Evolutionary conservation across 2,113 vertebrate genomes (phyloP).

Genomic region (Cyprinus carpio): DNA sequence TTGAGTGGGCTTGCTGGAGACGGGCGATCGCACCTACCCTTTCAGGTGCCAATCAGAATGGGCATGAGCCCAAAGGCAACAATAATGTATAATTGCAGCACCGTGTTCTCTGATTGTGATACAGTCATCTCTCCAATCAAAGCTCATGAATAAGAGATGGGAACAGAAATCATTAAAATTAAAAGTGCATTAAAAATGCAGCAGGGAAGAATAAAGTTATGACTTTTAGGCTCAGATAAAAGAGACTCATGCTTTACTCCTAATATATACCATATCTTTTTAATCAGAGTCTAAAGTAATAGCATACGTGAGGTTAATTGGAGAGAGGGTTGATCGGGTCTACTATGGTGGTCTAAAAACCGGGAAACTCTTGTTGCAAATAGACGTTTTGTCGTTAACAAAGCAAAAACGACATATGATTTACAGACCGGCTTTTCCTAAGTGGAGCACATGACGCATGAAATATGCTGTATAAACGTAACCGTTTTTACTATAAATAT

Average conservation of each 20-base stretch:
- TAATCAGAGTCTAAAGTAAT: not conserved
- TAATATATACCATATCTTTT: slow-evolving; percentile 15
- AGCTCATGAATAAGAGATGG: slow-evolving; percentile 62
- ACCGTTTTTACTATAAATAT: not conserved
- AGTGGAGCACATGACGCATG: not conserved
- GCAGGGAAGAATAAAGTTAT: slow-evolving; percentile 28
- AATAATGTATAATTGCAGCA: slow-evolving; percentile 51
- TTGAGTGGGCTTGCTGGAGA: not conserved
- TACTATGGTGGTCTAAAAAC: not conserved
- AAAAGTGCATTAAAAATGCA: slow-evolving; percentile 61
- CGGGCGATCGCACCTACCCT: not conserved
- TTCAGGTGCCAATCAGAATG: slow-evolving; percentile 39
- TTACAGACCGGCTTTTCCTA: not conserved
- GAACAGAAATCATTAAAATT: slow-evolving; percentile 57
- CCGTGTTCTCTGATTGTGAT: slow-evolving; percentile 51
- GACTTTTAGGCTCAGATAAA: slow-evolving; percentile 19
- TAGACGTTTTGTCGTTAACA: not conserved
- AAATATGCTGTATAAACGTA: slow-evolving; percentile 9
- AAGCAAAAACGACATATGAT: not conserved
- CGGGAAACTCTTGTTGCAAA: not conserved
- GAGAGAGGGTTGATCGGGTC: not conserved
- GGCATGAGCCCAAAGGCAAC: slow-evolving; percentile 41
- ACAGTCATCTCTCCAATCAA: slow-evolving; percentile 58
- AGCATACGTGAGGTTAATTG: not conserved
- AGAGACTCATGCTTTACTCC: not conserved